phyloP scores from a whole-genome alignment of 1,140 invertebrate species.

The Ostrea denselamellosa region DNA sequence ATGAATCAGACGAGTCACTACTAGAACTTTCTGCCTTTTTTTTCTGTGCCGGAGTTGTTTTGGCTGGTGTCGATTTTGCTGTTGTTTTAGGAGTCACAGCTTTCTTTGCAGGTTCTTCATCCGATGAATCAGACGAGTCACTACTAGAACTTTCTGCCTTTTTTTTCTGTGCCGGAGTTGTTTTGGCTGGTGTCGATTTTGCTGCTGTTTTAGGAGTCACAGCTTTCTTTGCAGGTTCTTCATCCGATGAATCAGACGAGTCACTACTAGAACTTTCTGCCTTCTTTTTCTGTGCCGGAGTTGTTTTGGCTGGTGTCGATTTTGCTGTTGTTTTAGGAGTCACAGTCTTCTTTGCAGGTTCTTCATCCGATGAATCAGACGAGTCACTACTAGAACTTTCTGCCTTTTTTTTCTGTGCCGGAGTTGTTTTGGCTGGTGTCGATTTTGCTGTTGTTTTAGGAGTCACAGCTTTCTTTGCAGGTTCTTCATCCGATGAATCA shows the following conservation, averaged over 20 bases:
- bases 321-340: neutral
- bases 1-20: conserved; percentile 51
- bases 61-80: conserved; percentile 38
- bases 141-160: neutral
- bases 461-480: conserved; percentile 33
- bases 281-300: conserved; percentile 26
- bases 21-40: conserved; percentile 51
- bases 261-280: conserved; percentile 36
- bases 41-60: conserved; percentile 31
- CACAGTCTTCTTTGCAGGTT: conserved; percentile 46
- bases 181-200: neutral
- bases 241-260: conserved; percentile 38
- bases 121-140: neutral
- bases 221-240: conserved; percentile 29
- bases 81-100: neutral
- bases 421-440: conserved; percentile 38
- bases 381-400: conserved; percentile 40
- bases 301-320: neutral
- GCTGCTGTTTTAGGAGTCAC: neutral
- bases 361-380: conserved; percentile 26
- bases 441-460: neutral
- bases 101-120: neutral
- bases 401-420: neutral
- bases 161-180: neutral
- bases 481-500: conserved; percentile 26